A percentile compares a stretch with the other conserved stretches of the same genome.
These are phyloP conservation scores for human DNA, from an alignment of 2,113 vertebrate species.

Conservation along the genomic window GRCh38 chrX:97304001-97304500, in stretches of 20 bases:
- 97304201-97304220: conserved; percentile 57
- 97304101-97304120: conserved; percentile 24
- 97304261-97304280: conserved; percentile 8
- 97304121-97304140: neutral
- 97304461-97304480: conserved; percentile 28
- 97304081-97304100: neutral
- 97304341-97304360: conserved; percentile 17
- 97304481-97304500: conserved; percentile 16
- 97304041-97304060: conserved; percentile 7
- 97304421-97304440: conserved; percentile 25
- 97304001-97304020: neutral
- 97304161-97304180: conserved; percentile 38
- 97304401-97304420: neutral
- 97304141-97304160: conserved; percentile 51
- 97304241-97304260: conserved; percentile 28
- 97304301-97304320: conserved; percentile 44
- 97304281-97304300: conserved; percentile 55
- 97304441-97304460: neutral
- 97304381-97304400: neutral
- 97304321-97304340: conserved; percentile 7
- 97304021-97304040: neutral
- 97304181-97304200: conserved; percentile 32
- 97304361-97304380: neutral
- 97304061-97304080: neutral
- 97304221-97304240: conserved; percentile 39